Evolutionary conservation across 2,113 vertebrate species (phyloP), one percentile per base, ranked within the genome.

Genomic region (Apteryx mantelli): DNA sequence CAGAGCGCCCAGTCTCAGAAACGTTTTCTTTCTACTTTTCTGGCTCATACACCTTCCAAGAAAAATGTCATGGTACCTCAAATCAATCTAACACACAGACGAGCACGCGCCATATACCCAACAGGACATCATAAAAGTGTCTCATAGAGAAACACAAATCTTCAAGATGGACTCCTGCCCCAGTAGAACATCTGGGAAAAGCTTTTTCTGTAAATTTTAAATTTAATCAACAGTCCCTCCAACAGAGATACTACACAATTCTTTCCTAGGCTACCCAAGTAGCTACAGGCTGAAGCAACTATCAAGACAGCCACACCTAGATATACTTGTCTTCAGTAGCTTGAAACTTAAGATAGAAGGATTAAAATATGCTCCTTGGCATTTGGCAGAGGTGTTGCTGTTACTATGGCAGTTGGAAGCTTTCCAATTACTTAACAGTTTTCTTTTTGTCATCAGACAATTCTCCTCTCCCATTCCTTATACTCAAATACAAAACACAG

Each of bases 1-100:
- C 96, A 93, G 36, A 32, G 78, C 94, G 95, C 85, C 96, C 79
- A 48, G 32, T 36, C 64, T 79, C 88, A 70, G 26, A 44, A 94
- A 70, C 83, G 17, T 78, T 64, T 88, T 84, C 82, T 89, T 96
- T 69, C 63, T 80, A 5, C 58, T n/a, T 65, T 78, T 95, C 40
- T 97, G 97, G 92, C 95, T 97, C 70, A 1, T 80, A 46, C 60
- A 91, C 77, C 96, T 97, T 97, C 92, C 91, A 93, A 97, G 96
- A 92, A 87, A 96, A 92, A 92, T 6, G 84, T 80, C 63, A 90
- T 8, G 0, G 76, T 18, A 18, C 92, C 94, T 94, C 52, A 63
- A 86, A 95, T 96, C 97, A 97, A 95, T 89, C 80, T 90, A 95
- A 63, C 61, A 30, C 7, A 5, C 63, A 80, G 94, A 70, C 88